Percentiles rank a stretch among this genome's conserved stretches.
phyloP scores from a whole-genome alignment of 2,113 vertebrate species.

The Megaceryle torquata region DNA sequence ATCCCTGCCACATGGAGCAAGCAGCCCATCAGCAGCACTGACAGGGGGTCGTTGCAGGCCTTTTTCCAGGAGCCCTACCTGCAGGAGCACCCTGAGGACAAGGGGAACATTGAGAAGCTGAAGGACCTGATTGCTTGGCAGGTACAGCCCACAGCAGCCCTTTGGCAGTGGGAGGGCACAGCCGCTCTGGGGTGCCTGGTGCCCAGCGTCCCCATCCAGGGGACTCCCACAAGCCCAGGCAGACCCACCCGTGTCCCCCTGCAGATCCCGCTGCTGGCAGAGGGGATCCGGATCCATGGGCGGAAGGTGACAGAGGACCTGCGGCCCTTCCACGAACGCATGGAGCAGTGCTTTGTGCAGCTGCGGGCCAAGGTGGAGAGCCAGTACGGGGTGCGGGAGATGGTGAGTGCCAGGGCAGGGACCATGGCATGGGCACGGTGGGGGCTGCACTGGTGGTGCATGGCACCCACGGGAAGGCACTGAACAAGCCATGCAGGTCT shows the following conservation, averaged over 20 bases:
- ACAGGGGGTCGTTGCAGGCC: background rate
- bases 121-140: constrained; percentile 69
- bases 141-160: background rate
- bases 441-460: background rate
- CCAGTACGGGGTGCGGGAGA: constrained; percentile 41
- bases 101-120: constrained; percentile 33
- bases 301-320: constrained; percentile 60
- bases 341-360: constrained; percentile 66
- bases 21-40: accelerated
- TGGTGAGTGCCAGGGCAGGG: background rate
- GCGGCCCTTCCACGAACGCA: constrained; percentile 63
- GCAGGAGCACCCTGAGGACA: constrained; percentile 2
- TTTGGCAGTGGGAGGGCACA: accelerated
- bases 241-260: accelerated
- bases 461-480: accelerated
- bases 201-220: accelerated
- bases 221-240: too few species aligned
- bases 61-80: constrained; percentile 64
- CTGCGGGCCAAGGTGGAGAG: constrained; percentile 61
- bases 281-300: constrained; percentile 49
- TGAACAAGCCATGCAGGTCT: accelerated
- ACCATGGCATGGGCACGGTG: accelerated
- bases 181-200: accelerated
- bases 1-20: accelerated
- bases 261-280: constrained; percentile 48